phyloP scores from a whole-genome alignment of 2,113 vertebrate genomes.

The Cololabis saira region DNA sequence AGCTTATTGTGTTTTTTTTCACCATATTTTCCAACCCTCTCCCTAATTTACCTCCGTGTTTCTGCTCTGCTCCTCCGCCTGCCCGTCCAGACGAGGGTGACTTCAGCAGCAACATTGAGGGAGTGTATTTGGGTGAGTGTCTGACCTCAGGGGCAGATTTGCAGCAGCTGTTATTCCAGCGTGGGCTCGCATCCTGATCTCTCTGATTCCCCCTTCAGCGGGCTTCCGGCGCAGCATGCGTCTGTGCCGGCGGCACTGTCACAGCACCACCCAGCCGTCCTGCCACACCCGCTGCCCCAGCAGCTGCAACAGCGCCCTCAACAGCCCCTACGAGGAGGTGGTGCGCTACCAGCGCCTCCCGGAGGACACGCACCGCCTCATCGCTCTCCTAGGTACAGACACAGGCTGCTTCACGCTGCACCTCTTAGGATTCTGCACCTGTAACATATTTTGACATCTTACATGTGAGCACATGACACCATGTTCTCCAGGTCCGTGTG shows the following conservation, averaged over 20 bases:
- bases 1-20: no score
- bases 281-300: slow-evolving; percentile 70
- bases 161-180: neutral
- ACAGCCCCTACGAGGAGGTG: slow-evolving; percentile 91
- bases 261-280: slow-evolving; percentile 62
- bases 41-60: neutral
- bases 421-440: neutral
- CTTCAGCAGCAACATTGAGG: slow-evolving; percentile 83
- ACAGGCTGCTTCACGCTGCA: neutral
- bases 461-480: neutral
- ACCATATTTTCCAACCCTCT: neutral
- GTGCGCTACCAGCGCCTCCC: slow-evolving; percentile 87
- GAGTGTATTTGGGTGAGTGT: slow-evolving; percentile 87
- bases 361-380: slow-evolving; percentile 83
- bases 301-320: slow-evolving; percentile 70
- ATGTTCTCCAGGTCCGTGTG: slow-evolving; percentile 86
- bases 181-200: neutral
- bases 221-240: slow-evolving; percentile 94
- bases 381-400: slow-evolving; percentile 87
- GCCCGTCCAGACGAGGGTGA: slow-evolving; percentile 87
- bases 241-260: slow-evolving; percentile 85
- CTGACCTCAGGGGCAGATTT: neutral
- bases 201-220: slow-evolving; percentile 69
- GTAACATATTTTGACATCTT: no score
- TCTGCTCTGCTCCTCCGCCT: neutral